Conservation (phyloP, 2,113 vertebrate genomes). For the Chlamydotis undulata region DNA sequence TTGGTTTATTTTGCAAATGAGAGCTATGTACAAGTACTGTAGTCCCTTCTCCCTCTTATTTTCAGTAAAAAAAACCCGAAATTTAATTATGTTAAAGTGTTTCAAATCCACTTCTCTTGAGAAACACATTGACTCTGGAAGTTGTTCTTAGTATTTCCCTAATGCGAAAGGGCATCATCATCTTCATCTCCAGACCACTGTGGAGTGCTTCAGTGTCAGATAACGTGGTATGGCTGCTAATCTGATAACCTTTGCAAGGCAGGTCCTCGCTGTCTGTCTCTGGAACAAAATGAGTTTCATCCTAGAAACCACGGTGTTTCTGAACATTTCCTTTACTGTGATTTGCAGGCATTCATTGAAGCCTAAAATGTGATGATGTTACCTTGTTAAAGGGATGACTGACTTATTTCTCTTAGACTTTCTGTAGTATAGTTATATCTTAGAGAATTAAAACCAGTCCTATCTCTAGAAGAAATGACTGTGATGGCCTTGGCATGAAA, state of each 20-base stretch:
- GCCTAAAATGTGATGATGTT: background rate
- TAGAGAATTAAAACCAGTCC: background rate
- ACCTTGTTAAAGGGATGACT: background rate
- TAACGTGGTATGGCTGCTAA: background rate
- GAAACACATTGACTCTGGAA: background rate
- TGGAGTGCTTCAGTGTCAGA: background rate
- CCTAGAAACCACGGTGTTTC: background rate
- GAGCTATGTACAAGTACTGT: fast-evolving
- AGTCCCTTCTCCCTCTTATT: background rate
- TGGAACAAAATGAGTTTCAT: background rate
- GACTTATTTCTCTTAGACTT: background rate
- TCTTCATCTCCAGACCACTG: background rate
- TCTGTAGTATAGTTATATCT: background rate
- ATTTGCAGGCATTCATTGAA: background rate
- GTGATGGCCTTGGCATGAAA: background rate
- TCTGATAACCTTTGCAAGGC: background rate
- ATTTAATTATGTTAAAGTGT: background rate
- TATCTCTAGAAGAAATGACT: background rate
- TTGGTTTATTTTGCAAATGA: background rate
- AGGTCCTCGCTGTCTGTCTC: background rate
- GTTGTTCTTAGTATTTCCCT: background rate
- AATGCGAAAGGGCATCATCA: background rate
- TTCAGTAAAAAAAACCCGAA: background rate
- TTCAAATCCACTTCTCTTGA: background rate
- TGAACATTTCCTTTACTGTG: background rate